Base-by-base conservation (phyloP, 2,797 vertebrate genomes). In the Xyrichtys novacula region DNA sequence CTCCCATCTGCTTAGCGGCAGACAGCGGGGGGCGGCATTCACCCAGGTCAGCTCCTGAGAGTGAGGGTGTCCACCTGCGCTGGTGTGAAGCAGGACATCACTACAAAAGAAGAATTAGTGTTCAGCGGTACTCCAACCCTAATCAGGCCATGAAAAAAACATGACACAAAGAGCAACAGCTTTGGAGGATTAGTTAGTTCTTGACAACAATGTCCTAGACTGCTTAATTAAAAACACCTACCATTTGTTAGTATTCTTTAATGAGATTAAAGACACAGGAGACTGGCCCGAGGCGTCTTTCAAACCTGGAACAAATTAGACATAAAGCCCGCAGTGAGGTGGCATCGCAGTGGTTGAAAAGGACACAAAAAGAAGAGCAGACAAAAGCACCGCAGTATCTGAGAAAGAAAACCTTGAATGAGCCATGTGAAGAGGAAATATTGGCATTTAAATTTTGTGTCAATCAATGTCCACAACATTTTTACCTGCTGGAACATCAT, bases 1-100 rank as follows among this genome's bases (percentile, higher is more conserved):
- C 59, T 71, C 50, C 78, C 76, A 78, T 80, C 69, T 78, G 80
- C 65, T 71, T 49, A 2, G 47, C 29, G 68, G 50, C 38, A 11
- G 16, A 54, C 50, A 44, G 19, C 0, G 5, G 72, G 65, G 68
- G 65, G 62, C 16, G 5, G 1, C 12, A 59, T 19, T 58, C 9
- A 17, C 47, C 54, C 54, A 0, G 54, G 57, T 66, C 58, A 72
- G 39, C 36, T 59, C 43, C 71, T 36, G 36, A 50, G 43, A 29
- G 44, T 55, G 38, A 61, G 26, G 63, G 11, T 62, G 53, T 65
- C 4, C 38, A 67, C 39, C 60, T 68, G 47, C 28, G 9, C 29
- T n/a, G 72, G 64, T 65, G 50, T 66, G 31, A 58, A 61, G 57
- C 14, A 17, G 36, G 40, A 17, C 43, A 42, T 5, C 6, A 16